Percentiles rank a stretch among this genome's conserved stretches.
Conservation (phyloP, 2,888 invertebrate species). For the Ophion obscuratus region DNA sequence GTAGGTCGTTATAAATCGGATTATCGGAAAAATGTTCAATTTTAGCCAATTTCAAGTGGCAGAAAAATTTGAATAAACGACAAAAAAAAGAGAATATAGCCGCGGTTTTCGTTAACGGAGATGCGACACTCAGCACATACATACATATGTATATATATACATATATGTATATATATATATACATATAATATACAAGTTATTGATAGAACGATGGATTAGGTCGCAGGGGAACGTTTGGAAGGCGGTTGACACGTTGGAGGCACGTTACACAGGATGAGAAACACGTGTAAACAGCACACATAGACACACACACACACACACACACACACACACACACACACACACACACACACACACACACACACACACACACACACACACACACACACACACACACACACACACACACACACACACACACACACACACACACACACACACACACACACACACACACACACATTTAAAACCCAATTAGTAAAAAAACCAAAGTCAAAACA, state of each 20-base stretch:
- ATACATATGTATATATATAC: constrained; percentile 53
- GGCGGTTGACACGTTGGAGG: constrained; percentile 31
- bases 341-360: not conserved
- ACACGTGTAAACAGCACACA: constrained; percentile 25
- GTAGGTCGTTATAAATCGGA: not conserved
- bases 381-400: not conserved
- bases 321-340: not conserved
- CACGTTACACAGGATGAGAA: constrained; percentile 52
- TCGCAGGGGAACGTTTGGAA: constrained; percentile 2
- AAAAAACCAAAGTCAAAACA: constrained; percentile 53
- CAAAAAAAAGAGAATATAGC: constrained; percentile 12
- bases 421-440: no score
- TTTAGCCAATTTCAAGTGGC: not conserved
- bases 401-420: not conserved
- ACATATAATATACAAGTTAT: constrained; percentile 48
- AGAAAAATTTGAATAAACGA: not conserved
- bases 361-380: no score
- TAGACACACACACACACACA: not conserved
- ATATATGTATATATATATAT: constrained; percentile 62
- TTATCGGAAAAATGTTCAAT: not conserved
- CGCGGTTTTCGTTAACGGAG: constrained; percentile 36
- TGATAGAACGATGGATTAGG: constrained; percentile 15
- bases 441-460: not conserved
- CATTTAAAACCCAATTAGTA: not conserved
- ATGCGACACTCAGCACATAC: constrained; percentile 70